These are phyloP conservation scores for Hyposoter dolosus DNA, from an alignment of 2,888 invertebrate genomes.

Conservation along the genomic window DNA sequence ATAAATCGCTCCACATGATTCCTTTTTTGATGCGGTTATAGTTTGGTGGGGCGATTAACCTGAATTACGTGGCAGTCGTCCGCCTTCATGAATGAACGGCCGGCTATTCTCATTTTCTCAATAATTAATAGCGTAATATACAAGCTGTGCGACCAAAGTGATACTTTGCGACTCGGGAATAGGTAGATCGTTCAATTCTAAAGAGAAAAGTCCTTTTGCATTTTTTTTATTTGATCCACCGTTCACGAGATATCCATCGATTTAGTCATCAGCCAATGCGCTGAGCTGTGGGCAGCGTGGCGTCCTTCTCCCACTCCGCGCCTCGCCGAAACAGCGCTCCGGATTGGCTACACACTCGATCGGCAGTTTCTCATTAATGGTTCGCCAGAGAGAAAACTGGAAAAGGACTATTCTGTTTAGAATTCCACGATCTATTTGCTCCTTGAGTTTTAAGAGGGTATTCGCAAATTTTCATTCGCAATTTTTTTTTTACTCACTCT, in stretches of 20 bases:
- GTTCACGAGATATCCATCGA: background rate
- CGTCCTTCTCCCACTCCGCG: slow-evolving; percentile 1
- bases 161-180: background rate
- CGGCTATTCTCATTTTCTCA: background rate
- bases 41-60: slow-evolving; percentile 60
- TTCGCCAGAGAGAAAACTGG: background rate
- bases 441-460: background rate
- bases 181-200: background rate
- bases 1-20: slow-evolving; percentile 5
- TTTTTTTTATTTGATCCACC: background rate
- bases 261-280: background rate
- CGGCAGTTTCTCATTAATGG: background rate
- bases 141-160: slow-evolving; percentile 4
- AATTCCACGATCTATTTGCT: background rate
- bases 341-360: background rate
- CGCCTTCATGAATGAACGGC: slow-evolving; percentile 50
- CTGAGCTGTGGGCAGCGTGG: background rate
- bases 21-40: slow-evolving; percentile 24
- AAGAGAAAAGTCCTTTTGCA: background rate
- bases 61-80: slow-evolving; percentile 55
- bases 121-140: background rate
- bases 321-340: background rate
- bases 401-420: background rate
- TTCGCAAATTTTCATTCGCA: background rate
- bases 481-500: slow-evolving; percentile 9